Evolutionary conservation across 2,888 invertebrate species (phyloP), one percentile per base, ranked within the genome.

Genomic region (Oligia fasciuncula): DNA sequence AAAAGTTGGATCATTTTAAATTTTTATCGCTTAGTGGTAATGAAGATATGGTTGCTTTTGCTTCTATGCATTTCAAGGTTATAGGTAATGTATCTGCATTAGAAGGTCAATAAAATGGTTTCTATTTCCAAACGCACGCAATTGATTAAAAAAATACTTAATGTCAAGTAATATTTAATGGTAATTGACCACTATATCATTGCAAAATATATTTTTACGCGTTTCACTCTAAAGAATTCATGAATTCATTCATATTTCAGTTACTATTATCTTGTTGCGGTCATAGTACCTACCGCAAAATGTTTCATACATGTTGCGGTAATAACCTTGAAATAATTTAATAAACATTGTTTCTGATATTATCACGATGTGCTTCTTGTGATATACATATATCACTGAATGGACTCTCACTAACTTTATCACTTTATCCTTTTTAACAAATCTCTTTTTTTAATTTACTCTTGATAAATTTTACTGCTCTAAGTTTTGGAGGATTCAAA

Each of bases 1-100:
- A 79, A 80, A 77, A 70, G 80, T 81, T 85, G 29, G 54, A 87
- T 81, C 79, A 71, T 83, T 88, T 81, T 74, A 3, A 57, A 68
- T 87, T 83, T 81, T 76, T 65, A 72, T 77, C 75, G 84, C 76
- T 79, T 73, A 68, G 19, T 79, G 66, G 72, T 77, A 77, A 83
- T 79, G 57, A 73, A 79, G 79, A 76, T 73, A 79, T 77, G 23
- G 46, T 76, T 63, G 57, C 17, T 78, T 68, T 2, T 60, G 11
- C 17, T n/a, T 71, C 23, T 65, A 75, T 54, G 29, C 19, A 76
- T 83, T 57, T 17, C 65, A 72, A 81, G 71, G 76, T 74, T 77
- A 49, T 23, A 62, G 62, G 0, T 43, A 76, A 62, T 73, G 43
- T 73, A 14, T 78, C 40, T 43, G 65, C 4, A 73, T 77, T 54